Base-by-base conservation (phyloP, 2,888 invertebrate genomes). In the Drosophila greeni region DNA sequence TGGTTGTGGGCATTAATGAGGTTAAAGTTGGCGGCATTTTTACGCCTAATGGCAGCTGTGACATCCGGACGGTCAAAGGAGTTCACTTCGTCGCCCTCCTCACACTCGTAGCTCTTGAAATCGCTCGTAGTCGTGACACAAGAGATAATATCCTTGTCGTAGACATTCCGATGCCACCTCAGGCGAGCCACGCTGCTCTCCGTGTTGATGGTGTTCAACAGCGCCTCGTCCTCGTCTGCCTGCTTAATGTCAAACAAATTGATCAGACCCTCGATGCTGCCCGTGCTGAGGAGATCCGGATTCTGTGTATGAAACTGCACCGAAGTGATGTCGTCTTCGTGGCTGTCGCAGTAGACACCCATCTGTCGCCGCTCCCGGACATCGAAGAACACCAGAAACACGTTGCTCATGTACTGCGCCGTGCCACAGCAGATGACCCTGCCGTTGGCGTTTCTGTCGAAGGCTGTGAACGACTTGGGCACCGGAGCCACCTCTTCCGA, bases 261-360 rank as follows among this genome's bases (percentile, higher is more conserved):
- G 2, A 97, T 91, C 16, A 97, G 90, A 0, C 97, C 96, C 87
- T 97, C 97, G 0, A 92, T 91, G 2, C 95, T 94, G 0, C 95
- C 95, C 0, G 95, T 92, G 14, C 93, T 92, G 55, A 97, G 82
- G 8, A 90, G 87, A 86, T 94, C 92, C 3, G 91, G 88, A 84
- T 94, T 92, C 8, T 84, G 87, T 54, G 92, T 91, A 90, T 95
- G 94, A 87, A 96, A 97, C 84, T 91, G 91, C 0, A 95, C 91
- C 90, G 93, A 84, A 8, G 95, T 94, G 16, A 96, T 91, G 86
- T 96, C 95, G 87, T 95, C 95, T 58, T 92, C 53, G 85, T 96
- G 96, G 7, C 94, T 93, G 77, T 96, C 94, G 92, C 93, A 94
- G 86, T 96, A 97, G 1, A 93, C 94, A 1, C 96, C 96, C 2